phyloP scores from a whole-genome alignment of 37 sponge, comb jelly and placozoan species.

The Geodia barretti region DNA sequence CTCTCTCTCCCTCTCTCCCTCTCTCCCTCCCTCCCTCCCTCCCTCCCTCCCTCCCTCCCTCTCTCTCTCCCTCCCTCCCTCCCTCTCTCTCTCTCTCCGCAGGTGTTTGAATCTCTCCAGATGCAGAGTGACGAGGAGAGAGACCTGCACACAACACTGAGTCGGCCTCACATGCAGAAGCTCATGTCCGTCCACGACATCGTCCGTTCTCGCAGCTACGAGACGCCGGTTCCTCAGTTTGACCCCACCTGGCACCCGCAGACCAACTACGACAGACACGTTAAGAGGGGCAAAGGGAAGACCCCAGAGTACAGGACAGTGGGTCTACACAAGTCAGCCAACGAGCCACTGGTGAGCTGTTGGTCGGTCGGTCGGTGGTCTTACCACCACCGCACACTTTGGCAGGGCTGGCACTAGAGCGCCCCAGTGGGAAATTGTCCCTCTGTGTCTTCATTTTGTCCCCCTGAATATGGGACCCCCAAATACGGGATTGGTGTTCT shows the following conservation, averaged over 20 bases:
- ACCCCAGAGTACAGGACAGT: constrained; percentile 49
- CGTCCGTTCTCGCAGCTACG: constrained; percentile 59
- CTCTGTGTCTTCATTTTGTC: no score
- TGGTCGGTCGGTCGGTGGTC: no score
- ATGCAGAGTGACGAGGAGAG: background rate
- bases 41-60: constrained; percentile 13
- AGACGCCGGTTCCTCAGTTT: constrained; percentile 58
- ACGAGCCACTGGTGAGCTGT: constrained; percentile 81
- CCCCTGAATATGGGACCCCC: no score
- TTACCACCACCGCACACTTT: no score
- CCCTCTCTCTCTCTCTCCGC: constrained; percentile 1
- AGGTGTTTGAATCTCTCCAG: background rate
- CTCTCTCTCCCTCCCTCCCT: constrained; percentile 22
- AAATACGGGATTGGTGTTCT: no score
- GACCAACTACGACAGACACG: constrained; percentile 19
- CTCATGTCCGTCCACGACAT: constrained; percentile 66
- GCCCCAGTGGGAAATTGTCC: no score
- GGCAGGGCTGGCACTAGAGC: no score
- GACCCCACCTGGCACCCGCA: constrained; percentile 59
- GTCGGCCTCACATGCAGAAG: constrained; percentile 7
- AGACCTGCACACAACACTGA: background rate
- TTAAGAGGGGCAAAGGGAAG: background rate
- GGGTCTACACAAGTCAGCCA: constrained; percentile 82
- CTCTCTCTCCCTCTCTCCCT: constrained; percentile 7
- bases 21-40: constrained; percentile 21